Conservation (phyloP, 2,888 invertebrate genomes). For the Parnassius glacialis region DNA sequence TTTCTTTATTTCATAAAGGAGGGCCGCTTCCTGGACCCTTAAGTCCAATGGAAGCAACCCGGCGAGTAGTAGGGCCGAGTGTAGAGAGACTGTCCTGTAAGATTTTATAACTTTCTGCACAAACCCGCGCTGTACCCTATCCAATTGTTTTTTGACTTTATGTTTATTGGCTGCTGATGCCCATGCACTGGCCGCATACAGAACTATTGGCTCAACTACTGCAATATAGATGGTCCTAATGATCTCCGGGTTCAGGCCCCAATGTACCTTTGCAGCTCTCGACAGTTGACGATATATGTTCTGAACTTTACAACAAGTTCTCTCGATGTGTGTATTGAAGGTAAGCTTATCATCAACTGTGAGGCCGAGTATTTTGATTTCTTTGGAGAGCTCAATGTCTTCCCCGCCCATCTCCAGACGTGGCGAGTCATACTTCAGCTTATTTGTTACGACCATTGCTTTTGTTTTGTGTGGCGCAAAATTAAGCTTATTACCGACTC, state of each 20-base stretch:
- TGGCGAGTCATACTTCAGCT: not conserved
- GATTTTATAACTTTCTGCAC: constrained; percentile 24
- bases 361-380: too few species aligned
- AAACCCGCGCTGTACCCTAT: constrained; percentile 24
- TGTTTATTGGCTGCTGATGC: too few species aligned
- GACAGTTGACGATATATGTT: not conserved
- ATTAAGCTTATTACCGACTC: too few species aligned
- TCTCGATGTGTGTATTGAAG: not conserved
- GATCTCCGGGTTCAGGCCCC: too few species aligned
- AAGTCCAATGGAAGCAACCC: too few species aligned
- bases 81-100: constrained; percentile 28
- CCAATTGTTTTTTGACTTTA: too few species aligned
- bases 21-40: too few species aligned
- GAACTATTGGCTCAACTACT: too few species aligned
- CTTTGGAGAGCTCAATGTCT: too few species aligned
- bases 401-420: not conserved
- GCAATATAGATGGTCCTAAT: too few species aligned
- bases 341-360: not conserved
- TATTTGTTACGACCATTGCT: not conserved
- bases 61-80: constrained; percentile 25
- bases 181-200: too few species aligned
- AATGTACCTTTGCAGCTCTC: too few species aligned
- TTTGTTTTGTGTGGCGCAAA: not conserved
- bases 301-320: not conserved
- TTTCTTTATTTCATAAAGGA: not conserved